These are phyloP conservation scores for Centropus bengalensis DNA, from an alignment of 2,113 vertebrate genomes.

Conservation along the genomic window DNA sequence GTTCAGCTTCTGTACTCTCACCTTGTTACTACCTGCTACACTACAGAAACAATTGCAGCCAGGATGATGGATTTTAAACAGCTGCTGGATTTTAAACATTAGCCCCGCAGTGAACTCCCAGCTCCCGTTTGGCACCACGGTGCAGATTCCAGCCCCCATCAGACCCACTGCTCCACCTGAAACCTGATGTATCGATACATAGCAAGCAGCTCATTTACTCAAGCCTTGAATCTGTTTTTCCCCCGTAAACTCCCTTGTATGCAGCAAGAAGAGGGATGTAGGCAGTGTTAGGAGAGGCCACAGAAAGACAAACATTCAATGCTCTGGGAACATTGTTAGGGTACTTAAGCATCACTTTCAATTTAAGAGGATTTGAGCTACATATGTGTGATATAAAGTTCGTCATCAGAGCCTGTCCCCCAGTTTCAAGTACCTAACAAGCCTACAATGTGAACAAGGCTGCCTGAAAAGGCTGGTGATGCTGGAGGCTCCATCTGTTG, in stretches of 20 bases:
- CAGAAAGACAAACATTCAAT: neutral
- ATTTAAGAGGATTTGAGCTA: neutral
- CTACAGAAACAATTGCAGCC: neutral
- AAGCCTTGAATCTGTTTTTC: neutral
- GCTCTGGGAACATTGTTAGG: neutral
- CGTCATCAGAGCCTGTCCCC: neutral
- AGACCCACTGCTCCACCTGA: neutral
- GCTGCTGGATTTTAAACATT: neutral
- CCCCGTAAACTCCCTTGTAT: rapidly evolving
- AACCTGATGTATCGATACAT: neutral
- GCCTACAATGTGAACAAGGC: neutral
- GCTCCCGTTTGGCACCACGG: neutral
- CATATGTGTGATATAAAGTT: neutral
- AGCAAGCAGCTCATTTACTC: rapidly evolving
- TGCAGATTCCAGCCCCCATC: neutral
- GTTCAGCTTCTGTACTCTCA: neutral
- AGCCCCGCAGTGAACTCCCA: neutral
- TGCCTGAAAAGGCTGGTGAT: neutral
- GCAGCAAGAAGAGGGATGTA: neutral
- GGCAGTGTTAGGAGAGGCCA: neutral
- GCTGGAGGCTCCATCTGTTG: slow-evolving; percentile 23
- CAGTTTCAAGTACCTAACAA: neutral
- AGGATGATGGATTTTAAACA: neutral
- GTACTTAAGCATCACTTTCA: neutral
- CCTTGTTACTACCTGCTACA: neutral